Percentiles rank a stretch among this genome's conserved stretches.
These are phyloP conservation scores for Drosophila elegans DNA, from an alignment of 1,140 invertebrate genomes.

Conservation along the genomic window DNA sequence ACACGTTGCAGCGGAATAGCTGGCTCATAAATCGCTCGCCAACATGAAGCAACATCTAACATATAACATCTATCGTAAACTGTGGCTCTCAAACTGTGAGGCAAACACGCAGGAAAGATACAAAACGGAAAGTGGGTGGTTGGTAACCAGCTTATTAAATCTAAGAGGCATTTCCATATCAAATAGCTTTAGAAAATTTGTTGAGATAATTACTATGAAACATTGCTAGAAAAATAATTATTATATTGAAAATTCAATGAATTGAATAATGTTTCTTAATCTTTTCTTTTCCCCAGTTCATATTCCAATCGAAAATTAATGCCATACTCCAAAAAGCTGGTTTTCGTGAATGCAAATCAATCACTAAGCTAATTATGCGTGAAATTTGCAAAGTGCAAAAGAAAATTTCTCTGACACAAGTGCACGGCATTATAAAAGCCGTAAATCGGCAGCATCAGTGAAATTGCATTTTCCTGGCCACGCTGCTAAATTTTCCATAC, in stretches of 20 bases:
- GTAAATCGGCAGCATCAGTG: slow-evolving; percentile 21
- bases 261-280: too few relatives aligned
- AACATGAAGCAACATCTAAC: slow-evolving; percentile 18
- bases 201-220: too few relatives aligned
- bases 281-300: too few relatives aligned
- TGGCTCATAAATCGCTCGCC: slow-evolving; percentile 35
- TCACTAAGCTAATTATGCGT: slow-evolving; percentile 7
- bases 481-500: slow-evolving; percentile 5
- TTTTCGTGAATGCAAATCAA: neutral
- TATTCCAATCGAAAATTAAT: too few relatives aligned
- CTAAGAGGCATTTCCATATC: neutral
- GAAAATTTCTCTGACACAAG: slow-evolving; percentile 11
- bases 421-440: slow-evolving; percentile 6
- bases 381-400: slow-evolving; percentile 13
- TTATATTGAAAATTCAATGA: too few relatives aligned
- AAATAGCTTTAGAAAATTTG: too few relatives aligned
- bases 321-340: neutral
- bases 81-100: slow-evolving; percentile 52
- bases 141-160: neutral
- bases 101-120: slow-evolving; percentile 11
- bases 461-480: slow-evolving; percentile 31
- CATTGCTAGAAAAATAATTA: too few relatives aligned
- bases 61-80: slow-evolving; percentile 8
- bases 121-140: neutral
- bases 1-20: slow-evolving; percentile 22